These are phyloP conservation scores for Rattus norvegicus DNA, from an alignment of 2,113 vertebrate species.

Conservation along the genomic window GRCr8 NC_086036.1:74364001-74364500, in stretches of 20 bases:
- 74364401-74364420: neutral
- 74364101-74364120: neutral
- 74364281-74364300: neutral
- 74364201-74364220: neutral
- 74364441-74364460: too few species aligned
- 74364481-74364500: neutral
- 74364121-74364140: neutral
- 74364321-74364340: neutral
- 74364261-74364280: neutral
- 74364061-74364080: neutral
- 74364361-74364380: neutral
- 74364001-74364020: neutral
- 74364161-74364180: neutral
- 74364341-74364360: slow-evolving; percentile 20
- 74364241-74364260: neutral
- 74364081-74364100: neutral
- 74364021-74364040: neutral
- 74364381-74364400: neutral
- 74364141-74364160: neutral
- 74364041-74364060: neutral
- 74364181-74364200: slow-evolving; percentile 22
- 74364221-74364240: slow-evolving; percentile 11
- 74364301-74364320: neutral
- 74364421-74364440: neutral
- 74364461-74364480: neutral